Conservation (phyloP, 2,888 invertebrate genomes). For the Papilio gigon region DNA sequence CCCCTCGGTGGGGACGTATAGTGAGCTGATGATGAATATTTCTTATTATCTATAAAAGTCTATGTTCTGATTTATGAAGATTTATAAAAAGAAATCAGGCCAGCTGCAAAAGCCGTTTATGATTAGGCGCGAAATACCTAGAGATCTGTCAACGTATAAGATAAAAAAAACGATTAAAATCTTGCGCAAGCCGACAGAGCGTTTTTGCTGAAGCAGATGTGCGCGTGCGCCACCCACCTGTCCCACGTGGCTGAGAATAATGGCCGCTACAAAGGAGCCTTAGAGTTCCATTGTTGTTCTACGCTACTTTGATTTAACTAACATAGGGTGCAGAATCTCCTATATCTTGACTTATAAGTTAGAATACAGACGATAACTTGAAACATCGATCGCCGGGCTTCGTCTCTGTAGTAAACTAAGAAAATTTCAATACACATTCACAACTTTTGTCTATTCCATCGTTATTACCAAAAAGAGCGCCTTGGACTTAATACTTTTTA, state of each 20-base stretch:
- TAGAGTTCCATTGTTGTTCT: constrained; percentile 64
- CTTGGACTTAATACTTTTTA: too few relatives aligned
- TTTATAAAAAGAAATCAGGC: constrained; percentile 41
- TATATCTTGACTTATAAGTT: neutral
- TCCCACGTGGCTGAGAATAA: constrained; percentile 78
- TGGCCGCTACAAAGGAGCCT: constrained; percentile 66
- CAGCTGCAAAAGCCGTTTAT: constrained; percentile 66
- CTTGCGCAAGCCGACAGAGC: constrained; percentile 74
- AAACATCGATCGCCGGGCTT: neutral
- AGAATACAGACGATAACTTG: too few relatives aligned
- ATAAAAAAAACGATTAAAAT: constrained; percentile 75
- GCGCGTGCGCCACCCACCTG: constrained; percentile 78
- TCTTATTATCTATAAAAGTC: neutral
- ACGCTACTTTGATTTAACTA: constrained; percentile 72
- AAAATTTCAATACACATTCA: too few relatives aligned
- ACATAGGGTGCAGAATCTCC: constrained; percentile 42
- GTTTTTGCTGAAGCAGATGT: constrained; percentile 74
- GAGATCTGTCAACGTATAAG: constrained; percentile 71
- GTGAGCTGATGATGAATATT: too few relatives aligned
- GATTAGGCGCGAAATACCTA: constrained; percentile 72
- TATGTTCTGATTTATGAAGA: neutral
- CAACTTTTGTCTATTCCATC: too few relatives aligned
- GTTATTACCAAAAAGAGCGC: too few relatives aligned
- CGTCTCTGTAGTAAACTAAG: too few relatives aligned
- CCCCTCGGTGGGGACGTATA: too few relatives aligned